Evolutionary conservation across 1,140 invertebrate genomes (phyloP).

Genomic region (Penaeus vannamei): DNA sequence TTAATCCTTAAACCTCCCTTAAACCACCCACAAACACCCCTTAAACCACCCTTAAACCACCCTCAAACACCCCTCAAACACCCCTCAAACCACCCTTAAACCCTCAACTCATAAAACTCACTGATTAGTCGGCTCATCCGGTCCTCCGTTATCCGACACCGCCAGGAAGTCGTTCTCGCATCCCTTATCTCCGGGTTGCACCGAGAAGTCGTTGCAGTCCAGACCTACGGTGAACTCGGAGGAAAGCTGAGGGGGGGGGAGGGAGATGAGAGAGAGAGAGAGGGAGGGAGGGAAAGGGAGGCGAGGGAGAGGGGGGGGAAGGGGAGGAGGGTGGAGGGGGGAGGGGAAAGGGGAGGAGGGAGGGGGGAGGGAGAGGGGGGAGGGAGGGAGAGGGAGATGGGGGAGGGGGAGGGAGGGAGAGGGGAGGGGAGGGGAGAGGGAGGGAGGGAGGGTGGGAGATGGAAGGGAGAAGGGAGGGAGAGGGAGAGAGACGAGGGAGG

Average conservation of each 20-base stretch:
- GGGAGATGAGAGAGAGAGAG: not conserved
- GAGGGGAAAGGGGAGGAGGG: not conserved
- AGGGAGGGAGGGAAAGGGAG: not conserved
- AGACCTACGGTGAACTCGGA: conserved; percentile 40
- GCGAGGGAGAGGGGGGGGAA: not conserved
- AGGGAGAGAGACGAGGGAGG: not conserved
- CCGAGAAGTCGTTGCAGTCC: conserved; percentile 51
- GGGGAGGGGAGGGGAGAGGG: not conserved
- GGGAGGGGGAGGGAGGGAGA: not conserved
- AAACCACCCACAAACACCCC: no score
- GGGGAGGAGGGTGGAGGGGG: not conserved
- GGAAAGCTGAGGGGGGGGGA: conserved; percentile 23
- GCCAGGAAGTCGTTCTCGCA: conserved; percentile 62
- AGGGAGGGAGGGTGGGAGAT: not conserved
- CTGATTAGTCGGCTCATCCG: conserved; percentile 6
- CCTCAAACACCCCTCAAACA: no score
- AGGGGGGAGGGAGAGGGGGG: not conserved
- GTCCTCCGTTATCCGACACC: conserved; percentile 13
- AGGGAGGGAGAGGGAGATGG: no score
- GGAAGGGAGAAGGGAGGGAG: not conserved
- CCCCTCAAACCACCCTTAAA: not conserved
- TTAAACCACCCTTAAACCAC: no score
- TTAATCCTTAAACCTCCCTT: no score
- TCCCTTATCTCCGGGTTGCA: conserved; percentile 50
- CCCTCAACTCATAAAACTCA: not conserved